Percentiles rank a stretch among this genome's conserved stretches.
Evolutionary conservation across 2,888 invertebrate species (phyloP).

Genomic region (Eristalis arbustorum): DNA sequence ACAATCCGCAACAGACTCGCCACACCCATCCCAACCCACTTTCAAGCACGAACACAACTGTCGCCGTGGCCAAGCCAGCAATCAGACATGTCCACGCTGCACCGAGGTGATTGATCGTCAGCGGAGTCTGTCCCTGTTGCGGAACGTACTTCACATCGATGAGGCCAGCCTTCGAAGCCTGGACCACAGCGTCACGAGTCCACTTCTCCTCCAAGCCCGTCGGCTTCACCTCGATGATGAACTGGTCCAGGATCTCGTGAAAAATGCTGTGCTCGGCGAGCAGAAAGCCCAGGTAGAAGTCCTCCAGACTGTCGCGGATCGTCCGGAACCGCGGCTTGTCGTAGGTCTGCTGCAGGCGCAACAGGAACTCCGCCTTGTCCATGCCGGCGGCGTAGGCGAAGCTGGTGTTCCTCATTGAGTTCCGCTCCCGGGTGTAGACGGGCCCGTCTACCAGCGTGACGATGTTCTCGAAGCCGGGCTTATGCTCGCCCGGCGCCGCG

Average conservation of each 20-base stretch:
- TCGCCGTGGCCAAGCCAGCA: constrained; percentile 6
- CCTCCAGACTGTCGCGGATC: constrained; percentile 2
- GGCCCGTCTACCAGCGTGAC: not conserved
- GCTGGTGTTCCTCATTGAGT: constrained; percentile 19
- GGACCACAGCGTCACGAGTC: constrained; percentile 1
- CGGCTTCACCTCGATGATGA: constrained; percentile 23
- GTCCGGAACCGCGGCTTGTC: constrained; percentile 5
- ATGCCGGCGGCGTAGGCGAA: not conserved
- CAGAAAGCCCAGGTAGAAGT: constrained; percentile 15
- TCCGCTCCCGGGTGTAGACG: not conserved
- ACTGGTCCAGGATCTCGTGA: constrained; percentile 18
- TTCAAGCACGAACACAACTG: constrained; percentile 8
- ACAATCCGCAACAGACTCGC: not conserved
- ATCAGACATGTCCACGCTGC: constrained; percentile 28
- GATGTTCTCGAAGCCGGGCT: not conserved
- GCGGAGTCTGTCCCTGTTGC: not conserved
- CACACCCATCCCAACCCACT: not conserved
- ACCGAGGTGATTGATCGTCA: not conserved
- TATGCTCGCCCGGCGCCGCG: not conserved
- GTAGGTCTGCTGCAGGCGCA: not conserved
- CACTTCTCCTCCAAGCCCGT: constrained; percentile 48
- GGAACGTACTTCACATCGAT: not conserved
- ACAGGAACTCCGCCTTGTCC: constrained; percentile 24
- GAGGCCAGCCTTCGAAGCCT: not conserved
- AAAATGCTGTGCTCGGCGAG: constrained; percentile 27